Evolutionary conservation across 1,140 invertebrate species (phyloP).

Genomic region (Dysdera silvatica): DNA sequence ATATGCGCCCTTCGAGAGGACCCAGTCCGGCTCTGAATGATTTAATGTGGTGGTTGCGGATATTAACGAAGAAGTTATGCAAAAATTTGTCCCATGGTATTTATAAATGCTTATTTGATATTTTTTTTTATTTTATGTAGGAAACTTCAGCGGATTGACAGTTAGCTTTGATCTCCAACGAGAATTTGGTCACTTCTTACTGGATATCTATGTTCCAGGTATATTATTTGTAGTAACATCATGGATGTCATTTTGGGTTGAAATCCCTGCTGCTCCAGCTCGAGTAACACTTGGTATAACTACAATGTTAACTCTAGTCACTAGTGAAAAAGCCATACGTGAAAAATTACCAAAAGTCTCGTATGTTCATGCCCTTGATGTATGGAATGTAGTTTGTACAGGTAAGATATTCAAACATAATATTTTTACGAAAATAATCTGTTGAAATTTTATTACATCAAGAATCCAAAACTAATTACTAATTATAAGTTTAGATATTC

Average conservation of each 20-base stretch:
- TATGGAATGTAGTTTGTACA: constrained; percentile 76
- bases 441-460: no score
- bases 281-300: constrained; percentile 54
- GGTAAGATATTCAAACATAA: constrained; percentile 20
- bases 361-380: constrained; percentile 82
- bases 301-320: constrained; percentile 52
- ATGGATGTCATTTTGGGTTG: constrained; percentile 59
- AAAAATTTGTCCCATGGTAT: no score
- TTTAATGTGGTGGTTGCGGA: no score
- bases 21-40: no score
- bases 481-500: no score
- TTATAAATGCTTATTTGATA: no score
- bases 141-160: constrained; percentile 55
- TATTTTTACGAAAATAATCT: no score
- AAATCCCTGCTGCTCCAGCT: constrained; percentile 52
- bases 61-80: no score
- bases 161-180: constrained; percentile 51
- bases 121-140: constrained; percentile 41
- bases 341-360: constrained; percentile 53
- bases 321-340: constrained; percentile 48
- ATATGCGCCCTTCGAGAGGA: no score
- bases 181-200: constrained; percentile 54
- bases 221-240: constrained; percentile 58
- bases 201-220: constrained; percentile 56
- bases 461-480: no score